Percentiles rank a stretch among this genome's conserved stretches.
phyloP scores from a whole-genome alignment of 2,797 vertebrate species.

The Sebastes kiyomatsui region DNA sequence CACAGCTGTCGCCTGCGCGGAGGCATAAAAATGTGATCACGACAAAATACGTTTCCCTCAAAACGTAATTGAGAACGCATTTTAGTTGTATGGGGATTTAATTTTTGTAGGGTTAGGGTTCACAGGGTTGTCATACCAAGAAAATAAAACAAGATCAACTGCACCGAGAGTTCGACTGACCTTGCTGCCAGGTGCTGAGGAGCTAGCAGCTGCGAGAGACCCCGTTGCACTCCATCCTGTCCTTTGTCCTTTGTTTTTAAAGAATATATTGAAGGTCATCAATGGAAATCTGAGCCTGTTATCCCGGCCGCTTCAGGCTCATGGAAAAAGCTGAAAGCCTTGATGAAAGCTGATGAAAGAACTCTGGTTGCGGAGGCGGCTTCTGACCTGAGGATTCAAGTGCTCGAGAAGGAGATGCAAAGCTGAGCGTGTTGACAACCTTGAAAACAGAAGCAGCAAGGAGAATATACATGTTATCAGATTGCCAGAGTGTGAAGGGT shows the following conservation, averaged over 20 bases:
- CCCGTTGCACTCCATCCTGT: neutral
- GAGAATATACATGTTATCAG: neutral
- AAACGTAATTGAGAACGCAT: no score
- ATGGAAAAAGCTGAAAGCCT: neutral
- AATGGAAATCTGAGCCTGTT: neutral
- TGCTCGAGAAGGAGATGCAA: neutral
- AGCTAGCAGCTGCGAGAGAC: neutral
- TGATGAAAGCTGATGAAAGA: neutral
- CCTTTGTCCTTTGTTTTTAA: neutral
- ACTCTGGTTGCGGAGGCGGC: neutral
- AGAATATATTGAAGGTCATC: neutral
- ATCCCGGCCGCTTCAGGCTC: neutral
- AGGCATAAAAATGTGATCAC: no score
- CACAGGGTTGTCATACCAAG: neutral
- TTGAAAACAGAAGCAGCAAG: neutral
- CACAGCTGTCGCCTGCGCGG: accelerated
- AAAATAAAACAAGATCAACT: neutral
- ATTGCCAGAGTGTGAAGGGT: neutral
- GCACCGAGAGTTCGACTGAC: neutral
- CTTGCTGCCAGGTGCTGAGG: neutral
- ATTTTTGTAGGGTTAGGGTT: neutral
- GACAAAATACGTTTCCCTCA: no score
- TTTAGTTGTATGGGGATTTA: no score
- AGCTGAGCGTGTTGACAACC: neutral
- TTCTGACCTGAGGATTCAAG: neutral